Evolutionary conservation across 2,888 invertebrate genomes (phyloP), one percentile per base, ranked within the genome.

Genomic region (Lordiphosa fenestrarum): DNA sequence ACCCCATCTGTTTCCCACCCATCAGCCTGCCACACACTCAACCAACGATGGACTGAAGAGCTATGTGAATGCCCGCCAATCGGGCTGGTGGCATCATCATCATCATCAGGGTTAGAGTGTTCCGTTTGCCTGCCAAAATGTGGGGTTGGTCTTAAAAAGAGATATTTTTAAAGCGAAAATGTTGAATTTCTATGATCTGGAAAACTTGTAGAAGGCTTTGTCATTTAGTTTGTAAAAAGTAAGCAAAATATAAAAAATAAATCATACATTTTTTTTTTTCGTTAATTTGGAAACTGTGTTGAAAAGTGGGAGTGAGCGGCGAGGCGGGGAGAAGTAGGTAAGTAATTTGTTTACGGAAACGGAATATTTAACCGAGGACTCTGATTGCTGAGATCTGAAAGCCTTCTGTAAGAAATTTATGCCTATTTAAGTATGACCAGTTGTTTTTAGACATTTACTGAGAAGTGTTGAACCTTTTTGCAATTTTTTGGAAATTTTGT

Each of bases 1-100:
- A 9, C 88, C 89, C 0, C 88, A 88, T 52, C 73, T 87, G 2
- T 89, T 88, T 30, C 86, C 89, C 23, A 51, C 73, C 35, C 76
- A 70, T 19, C 83, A 83, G 23, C 47, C 66, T 2, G 36, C 42
- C 1, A 35, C 30, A 1, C 63, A 62, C 25, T 49, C 25, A 2
- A 9, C 9, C 0, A 53, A 60, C 56, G 82, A 53, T 66, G 77
- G 84, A 5, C 74, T 88, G 6, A 85, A 84, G 63, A 86, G 77
- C 39, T 88, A 87, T 54, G 81, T 80, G 5, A 76, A 81, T 37
- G 53, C 84, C 4, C 86, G 89, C 25, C 87, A 68, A 21, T 53
- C 82, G 4, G 84, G 77, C 56, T 88, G 87, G 88, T 87, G 87
- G 88, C 82, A 78, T 39, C 81, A 83, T 19, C 83, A 85, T 51